A percentile compares a stretch with the other conserved stretches of the same genome.
Conservation (phyloP, 2,113 vertebrate species). For the Brachyistius frenatus region DNA sequence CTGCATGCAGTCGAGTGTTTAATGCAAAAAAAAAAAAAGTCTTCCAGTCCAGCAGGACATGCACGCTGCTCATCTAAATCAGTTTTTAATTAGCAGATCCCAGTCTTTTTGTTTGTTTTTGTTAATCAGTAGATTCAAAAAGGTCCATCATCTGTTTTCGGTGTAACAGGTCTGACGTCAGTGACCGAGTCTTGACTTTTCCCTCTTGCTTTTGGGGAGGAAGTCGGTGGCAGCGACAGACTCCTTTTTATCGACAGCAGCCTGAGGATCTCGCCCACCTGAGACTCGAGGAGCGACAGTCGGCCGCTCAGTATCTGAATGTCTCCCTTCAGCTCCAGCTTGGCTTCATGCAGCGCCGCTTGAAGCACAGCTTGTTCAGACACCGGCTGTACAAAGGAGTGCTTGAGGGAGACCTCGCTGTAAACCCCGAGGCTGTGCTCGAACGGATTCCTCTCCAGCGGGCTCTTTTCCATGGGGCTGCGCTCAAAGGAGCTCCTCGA, state of each 20-base stretch:
- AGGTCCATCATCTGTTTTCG: slow-evolving; percentile 89
- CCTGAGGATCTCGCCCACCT: slow-evolving; percentile 95
- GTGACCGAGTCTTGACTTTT: slow-evolving; percentile 90
- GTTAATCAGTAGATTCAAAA: slow-evolving; percentile 84
- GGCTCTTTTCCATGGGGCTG: slow-evolving; percentile 77
- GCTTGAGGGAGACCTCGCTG: slow-evolving; percentile 82
- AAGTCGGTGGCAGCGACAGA: slow-evolving; percentile 83
- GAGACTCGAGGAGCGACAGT: slow-evolving; percentile 92
- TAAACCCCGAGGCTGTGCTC: slow-evolving; percentile 86
- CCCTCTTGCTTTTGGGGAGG: slow-evolving; percentile 87
- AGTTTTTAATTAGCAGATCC: neutral
- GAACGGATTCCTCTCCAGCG: slow-evolving; percentile 71
- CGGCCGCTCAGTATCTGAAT: slow-evolving; percentile 92
- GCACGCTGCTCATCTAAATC: slow-evolving; percentile 80
- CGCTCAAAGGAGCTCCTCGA: slow-evolving; percentile 88
- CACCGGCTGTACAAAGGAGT: slow-evolving; percentile 88
- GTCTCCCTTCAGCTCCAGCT: slow-evolving; percentile 95
- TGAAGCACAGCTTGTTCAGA: slow-evolving; percentile 94
- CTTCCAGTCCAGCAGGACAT: slow-evolving; percentile 97
- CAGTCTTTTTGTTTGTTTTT: too few species aligned
- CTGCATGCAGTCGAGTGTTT: slow-evolving; percentile 94
- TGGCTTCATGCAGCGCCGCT: slow-evolving; percentile 92
- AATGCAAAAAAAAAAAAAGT: slow-evolving; percentile 88
- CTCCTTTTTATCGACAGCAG: slow-evolving; percentile 89
- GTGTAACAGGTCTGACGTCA: slow-evolving; percentile 87